phyloP scores from a whole-genome alignment of 2,797 vertebrate genomes.

The Enteromius treurensis region DNA sequence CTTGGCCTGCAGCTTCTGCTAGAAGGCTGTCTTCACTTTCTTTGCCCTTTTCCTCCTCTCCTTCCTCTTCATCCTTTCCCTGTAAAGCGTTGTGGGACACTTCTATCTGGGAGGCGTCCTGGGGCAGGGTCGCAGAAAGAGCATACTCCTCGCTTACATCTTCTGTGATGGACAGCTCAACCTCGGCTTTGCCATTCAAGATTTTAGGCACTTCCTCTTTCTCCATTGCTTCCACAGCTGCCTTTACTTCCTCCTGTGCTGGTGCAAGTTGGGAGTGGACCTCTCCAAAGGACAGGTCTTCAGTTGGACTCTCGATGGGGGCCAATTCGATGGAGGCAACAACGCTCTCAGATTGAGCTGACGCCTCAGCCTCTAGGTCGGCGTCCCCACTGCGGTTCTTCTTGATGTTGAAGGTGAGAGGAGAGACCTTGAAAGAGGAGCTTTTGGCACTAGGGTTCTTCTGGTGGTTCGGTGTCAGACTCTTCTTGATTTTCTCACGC shows the following conservation, averaged over 20 bases:
- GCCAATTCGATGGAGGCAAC: constrained; percentile 73
- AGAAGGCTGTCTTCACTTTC: constrained; percentile 16
- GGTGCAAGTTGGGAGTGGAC: constrained; percentile 76
- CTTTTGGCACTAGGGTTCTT: constrained; percentile 78
- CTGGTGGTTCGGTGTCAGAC: constrained; percentile 79
- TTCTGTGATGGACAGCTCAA: constrained; percentile 56
- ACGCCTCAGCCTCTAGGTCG: constrained; percentile 58
- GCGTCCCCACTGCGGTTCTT: constrained; percentile 70
- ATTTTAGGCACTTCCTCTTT: constrained; percentile 51
- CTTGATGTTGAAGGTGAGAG: constrained; percentile 81
- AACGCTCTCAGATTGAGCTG: background rate
- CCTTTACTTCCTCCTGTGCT: constrained; percentile 65
- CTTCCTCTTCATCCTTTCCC: constrained; percentile 34
- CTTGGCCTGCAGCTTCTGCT: constrained; percentile 31
- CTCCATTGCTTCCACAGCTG: constrained; percentile 62
- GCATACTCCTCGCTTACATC: constrained; percentile 61
- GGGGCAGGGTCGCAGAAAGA: constrained; percentile 63
- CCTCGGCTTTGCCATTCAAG: constrained; percentile 49
- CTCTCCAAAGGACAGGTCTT: constrained; percentile 73
- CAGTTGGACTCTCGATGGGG: constrained; percentile 61
- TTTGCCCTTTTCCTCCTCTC: constrained; percentile 45
- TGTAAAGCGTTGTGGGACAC: constrained; percentile 41
- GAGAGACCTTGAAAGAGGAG: constrained; percentile 86
- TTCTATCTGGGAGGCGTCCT: constrained; percentile 47
- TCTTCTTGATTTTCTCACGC: constrained; percentile 94